A percentile compares a stretch with the other conserved stretches of the same genome.
Evolutionary conservation across 2,888 invertebrate species (phyloP).

Genomic region (Branchellion lobata): DNA sequence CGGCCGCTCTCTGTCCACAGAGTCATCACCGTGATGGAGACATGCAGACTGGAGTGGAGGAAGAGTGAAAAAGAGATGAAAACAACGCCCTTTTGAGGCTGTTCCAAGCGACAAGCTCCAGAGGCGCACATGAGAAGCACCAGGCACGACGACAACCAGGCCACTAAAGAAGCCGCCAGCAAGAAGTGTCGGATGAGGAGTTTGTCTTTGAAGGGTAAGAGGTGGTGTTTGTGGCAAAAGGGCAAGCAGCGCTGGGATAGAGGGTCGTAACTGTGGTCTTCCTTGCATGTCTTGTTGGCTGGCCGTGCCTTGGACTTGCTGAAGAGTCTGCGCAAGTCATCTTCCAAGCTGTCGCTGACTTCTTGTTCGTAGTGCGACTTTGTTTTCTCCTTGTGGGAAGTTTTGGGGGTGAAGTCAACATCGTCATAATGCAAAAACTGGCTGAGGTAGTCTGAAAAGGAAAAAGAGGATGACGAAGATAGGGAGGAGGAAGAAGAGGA

Average conservation of each 20-base stretch:
- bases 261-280: too few species aligned
- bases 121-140: not conserved
- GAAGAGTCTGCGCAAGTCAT: too few species aligned
- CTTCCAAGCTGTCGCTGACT: too few species aligned
- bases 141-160: too few species aligned
- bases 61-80: not conserved
- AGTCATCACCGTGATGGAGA: not conserved
- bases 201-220: too few species aligned
- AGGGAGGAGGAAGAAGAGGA: too few species aligned
- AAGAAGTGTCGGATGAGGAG: too few species aligned
- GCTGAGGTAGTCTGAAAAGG: not conserved
- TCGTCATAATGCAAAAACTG: slow-evolving; percentile 2
- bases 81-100: not conserved
- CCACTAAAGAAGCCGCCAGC: too few species aligned
- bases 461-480: not conserved
- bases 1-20: not conserved
- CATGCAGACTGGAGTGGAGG: not conserved
- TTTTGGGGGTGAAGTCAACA: slow-evolving; percentile 7
- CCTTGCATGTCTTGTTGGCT: too few species aligned
- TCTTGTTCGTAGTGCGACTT: not conserved
- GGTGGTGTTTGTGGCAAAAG: too few species aligned
- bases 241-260: too few species aligned
- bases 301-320: too few species aligned
- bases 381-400: slow-evolving; percentile 5
- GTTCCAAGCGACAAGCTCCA: not conserved